Percentiles rank a stretch among this genome's conserved stretches.
These are phyloP conservation scores for Oryzaephilus surinamensis DNA, from an alignment of 1,140 invertebrate genomes.

Conservation along the genomic window DNA sequence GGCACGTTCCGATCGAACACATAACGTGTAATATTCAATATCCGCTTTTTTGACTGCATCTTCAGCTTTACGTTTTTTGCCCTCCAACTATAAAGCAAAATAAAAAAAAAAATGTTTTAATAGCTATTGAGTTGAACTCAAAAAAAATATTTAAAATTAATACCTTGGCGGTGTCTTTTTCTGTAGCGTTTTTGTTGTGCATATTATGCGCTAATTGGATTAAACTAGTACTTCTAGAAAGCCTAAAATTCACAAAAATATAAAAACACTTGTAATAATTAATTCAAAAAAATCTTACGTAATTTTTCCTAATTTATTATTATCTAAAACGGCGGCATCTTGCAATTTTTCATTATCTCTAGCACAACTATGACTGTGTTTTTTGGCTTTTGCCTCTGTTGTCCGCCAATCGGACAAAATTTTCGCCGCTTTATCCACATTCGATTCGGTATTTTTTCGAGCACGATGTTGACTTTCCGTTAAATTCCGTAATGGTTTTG, in stretches of 20 bases:
- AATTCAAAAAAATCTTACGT: conserved; percentile 4
- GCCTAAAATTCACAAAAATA: conserved; percentile 20
- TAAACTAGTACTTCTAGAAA: conserved; percentile 33
- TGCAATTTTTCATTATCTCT: conserved; percentile 83
- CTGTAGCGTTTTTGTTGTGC: conserved; percentile 42
- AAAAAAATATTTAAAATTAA: too few species aligned
- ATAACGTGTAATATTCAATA: conserved; percentile 86
- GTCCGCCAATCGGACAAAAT: conserved; percentile 72
- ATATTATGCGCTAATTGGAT: conserved; percentile 33
- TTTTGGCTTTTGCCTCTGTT: conserved; percentile 76
- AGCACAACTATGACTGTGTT: conserved; percentile 69
- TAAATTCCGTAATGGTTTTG: conserved; percentile 71
- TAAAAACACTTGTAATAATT: background rate
- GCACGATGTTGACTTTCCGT: conserved; percentile 62
- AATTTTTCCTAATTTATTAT: conserved; percentile 19
- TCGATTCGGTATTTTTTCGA: conserved; percentile 62
- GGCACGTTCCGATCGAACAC: conserved; percentile 77
- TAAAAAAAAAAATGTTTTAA: conserved; percentile 4
- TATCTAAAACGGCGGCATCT: conserved; percentile 47
- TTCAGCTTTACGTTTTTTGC: conserved; percentile 81
- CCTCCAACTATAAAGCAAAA: conserved; percentile 56
- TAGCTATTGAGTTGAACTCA: conserved; percentile 7
- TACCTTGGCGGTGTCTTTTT: conserved; percentile 57
- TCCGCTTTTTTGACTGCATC: conserved; percentile 82
- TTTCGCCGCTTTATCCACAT: conserved; percentile 78